Evolutionary conservation across 2,113 vertebrate species (phyloP).

Genomic region (Myrmophylax atrothorax): DNA sequence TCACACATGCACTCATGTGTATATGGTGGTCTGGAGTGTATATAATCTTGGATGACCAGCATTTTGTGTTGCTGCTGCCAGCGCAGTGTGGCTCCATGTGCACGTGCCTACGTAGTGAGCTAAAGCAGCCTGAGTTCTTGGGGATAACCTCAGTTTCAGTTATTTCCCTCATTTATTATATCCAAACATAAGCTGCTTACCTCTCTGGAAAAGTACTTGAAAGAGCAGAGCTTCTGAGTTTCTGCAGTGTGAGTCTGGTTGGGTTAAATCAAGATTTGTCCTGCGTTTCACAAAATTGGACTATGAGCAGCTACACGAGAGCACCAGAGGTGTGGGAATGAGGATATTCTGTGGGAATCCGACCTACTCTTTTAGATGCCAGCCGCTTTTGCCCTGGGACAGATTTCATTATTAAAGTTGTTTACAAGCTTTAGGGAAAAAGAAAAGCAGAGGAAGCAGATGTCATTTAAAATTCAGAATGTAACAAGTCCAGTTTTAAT

Average conservation of each 20-base stretch:
- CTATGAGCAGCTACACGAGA: neutral
- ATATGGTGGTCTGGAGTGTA: rapidly evolving
- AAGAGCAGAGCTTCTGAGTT: neutral
- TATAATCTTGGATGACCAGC: neutral
- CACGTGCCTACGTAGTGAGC: neutral
- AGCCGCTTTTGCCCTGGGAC: neutral
- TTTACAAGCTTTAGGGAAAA: neutral
- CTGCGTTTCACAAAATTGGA: neutral
- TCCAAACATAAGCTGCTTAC: neutral
- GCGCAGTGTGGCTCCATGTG: rapidly evolving
- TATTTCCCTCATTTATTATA: neutral
- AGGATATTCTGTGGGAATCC: neutral
- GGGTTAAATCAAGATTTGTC: neutral
- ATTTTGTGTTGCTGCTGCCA: neutral
- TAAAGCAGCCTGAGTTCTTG: neutral
- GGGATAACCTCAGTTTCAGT: neutral
- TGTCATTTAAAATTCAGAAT: neutral
- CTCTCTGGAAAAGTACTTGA: neutral
- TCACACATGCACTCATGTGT: rapidly evolving
- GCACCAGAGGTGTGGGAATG: neutral
- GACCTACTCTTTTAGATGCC: neutral
- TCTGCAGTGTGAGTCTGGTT: neutral
- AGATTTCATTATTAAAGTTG: neutral
- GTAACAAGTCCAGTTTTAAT: neutral
- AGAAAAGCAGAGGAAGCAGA: neutral